Evolutionary conservation across 2,888 invertebrate genomes (phyloP).

Genomic region (Ommatoiulus sabulosus): DNA sequence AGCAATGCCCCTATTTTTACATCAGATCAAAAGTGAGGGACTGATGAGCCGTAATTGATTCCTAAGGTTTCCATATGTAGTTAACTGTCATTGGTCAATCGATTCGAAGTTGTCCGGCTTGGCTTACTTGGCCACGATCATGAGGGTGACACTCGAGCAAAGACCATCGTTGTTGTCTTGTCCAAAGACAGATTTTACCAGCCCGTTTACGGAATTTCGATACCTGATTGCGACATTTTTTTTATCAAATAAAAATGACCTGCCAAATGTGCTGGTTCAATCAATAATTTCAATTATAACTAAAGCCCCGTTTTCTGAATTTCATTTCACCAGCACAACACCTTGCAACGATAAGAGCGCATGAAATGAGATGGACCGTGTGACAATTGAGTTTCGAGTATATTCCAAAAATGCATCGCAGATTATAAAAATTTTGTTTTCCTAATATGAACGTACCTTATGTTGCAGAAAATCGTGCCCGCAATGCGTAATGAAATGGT

Average conservation of each 20-base stretch:
- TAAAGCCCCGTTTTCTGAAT: not conserved
- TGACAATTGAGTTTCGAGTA: too few relatives aligned
- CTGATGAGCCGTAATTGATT: constrained; percentile 36
- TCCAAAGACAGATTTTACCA: not conserved
- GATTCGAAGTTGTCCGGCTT: not conserved
- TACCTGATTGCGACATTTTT: not conserved
- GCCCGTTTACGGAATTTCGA: not conserved
- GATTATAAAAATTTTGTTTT: not conserved
- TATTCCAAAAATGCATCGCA: too few relatives aligned
- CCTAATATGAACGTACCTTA: not conserved
- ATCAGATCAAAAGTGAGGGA: constrained; percentile 20
- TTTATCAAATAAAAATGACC: not conserved
- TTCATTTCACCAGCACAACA: too few relatives aligned
- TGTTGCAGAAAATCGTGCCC: not conserved
- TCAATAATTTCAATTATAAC: not conserved
- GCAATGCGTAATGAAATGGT: not conserved
- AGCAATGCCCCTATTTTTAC: not conserved
- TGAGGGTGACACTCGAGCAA: not conserved
- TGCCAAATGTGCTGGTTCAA: not conserved
- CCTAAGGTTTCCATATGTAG: not conserved
- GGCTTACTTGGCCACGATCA: not conserved
- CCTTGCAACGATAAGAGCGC: too few relatives aligned
- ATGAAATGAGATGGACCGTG: too few relatives aligned
- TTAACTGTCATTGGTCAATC: constrained; percentile 30
- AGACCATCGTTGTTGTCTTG: not conserved